Evolutionary conservation across 2,113 vertebrate species (phyloP).

Genomic region (Siphamia tubifer): DNA sequence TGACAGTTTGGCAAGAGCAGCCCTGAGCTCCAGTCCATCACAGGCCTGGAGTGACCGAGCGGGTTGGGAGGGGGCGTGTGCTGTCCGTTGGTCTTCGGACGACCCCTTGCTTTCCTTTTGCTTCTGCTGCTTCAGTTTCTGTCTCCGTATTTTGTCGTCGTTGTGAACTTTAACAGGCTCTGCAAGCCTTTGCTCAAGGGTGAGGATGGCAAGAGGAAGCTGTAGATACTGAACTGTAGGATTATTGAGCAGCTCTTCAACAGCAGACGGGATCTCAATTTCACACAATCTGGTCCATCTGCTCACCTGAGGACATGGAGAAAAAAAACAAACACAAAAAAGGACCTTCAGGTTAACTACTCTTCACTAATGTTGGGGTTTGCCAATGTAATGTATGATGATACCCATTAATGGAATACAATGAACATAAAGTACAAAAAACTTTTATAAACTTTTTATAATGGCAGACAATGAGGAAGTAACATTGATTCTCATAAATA

Average conservation of each 20-base stretch:
- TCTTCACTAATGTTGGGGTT: too few species aligned
- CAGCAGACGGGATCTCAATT: slow-evolving; percentile 88
- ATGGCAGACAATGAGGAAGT: too few species aligned
- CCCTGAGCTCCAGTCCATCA: slow-evolving; percentile 80
- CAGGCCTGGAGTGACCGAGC: slow-evolving; percentile 17
- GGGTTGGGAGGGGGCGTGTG: neutral
- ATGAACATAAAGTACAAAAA: too few species aligned
- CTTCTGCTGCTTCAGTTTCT: slow-evolving; percentile 85
- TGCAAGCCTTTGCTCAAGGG: slow-evolving; percentile 86
- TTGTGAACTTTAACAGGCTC: slow-evolving; percentile 96
- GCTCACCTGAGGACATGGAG: slow-evolving; percentile 84
- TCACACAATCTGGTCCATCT: slow-evolving; percentile 97
- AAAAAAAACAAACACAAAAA: neutral
- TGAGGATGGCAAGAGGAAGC: slow-evolving; percentile 85
- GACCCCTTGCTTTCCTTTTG: slow-evolving; percentile 1
- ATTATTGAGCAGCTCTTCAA: slow-evolving; percentile 83
- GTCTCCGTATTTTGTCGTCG: slow-evolving; percentile 94
- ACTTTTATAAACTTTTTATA: too few species aligned
- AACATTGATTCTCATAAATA: too few species aligned
- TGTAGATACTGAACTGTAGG: slow-evolving; percentile 49
- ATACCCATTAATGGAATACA: too few species aligned
- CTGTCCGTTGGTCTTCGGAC: neutral
- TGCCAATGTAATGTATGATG: too few species aligned
- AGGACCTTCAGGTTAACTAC: too few species aligned
- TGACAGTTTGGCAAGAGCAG: slow-evolving; percentile 87